Evolutionary conservation across 35 echinoderm and acorn worm genomes (phyloP).

Genomic region (Ophiothrix spiculata): DNA sequence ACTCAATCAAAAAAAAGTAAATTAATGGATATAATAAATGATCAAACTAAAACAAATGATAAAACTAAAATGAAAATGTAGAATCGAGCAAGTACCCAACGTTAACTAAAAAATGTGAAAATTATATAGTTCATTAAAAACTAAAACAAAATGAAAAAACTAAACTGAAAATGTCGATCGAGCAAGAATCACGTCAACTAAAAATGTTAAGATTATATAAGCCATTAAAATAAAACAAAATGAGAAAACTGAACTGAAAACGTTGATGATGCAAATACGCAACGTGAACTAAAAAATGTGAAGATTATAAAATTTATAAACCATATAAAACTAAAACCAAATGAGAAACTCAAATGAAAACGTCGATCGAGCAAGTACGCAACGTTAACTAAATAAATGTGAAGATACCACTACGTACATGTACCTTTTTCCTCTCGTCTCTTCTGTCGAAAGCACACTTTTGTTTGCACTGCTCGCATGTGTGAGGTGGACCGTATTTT

Average conservation of each 20-base stretch:
- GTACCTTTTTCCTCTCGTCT: conserved; percentile 96
- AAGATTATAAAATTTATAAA: neutral
- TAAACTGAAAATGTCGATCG: no score
- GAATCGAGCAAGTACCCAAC: no score
- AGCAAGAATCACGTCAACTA: no score
- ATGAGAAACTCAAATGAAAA: neutral
- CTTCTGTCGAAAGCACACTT: conserved; percentile 98
- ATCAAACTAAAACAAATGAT: no score
- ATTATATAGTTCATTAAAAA: no score
- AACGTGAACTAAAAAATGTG: neutral
- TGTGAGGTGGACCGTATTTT: conserved; percentile 95
- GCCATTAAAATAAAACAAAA: no score
- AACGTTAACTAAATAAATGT: conserved; percentile 4
- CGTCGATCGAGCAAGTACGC: neutral
- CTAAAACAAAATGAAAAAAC: no score
- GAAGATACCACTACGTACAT: neutral
- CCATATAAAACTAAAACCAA: neutral
- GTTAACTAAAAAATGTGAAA: no score
- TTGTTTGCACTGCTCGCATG: conserved; percentile 99
- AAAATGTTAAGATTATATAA: no score
- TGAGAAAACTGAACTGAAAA: neutral
- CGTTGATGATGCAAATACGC: neutral
- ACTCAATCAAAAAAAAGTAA: no score
- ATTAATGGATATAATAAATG: no score
- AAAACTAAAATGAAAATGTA: no score